Evolutionary conservation across 1,140 invertebrate species (phyloP).

Genomic region (Oncopeltus fasciatus): DNA sequence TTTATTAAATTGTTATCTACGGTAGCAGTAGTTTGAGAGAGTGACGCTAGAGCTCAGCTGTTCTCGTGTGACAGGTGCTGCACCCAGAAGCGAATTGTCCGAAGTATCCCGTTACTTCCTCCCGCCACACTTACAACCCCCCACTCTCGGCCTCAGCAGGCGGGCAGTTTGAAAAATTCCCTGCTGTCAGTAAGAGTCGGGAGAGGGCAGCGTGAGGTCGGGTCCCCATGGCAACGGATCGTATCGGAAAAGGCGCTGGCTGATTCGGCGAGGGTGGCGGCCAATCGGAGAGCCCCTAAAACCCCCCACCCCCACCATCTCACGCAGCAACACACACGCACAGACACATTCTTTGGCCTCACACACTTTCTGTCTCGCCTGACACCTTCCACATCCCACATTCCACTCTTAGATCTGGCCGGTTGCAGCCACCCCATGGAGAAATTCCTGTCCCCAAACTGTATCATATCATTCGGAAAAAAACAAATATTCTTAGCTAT

Average conservation of each 20-base stretch:
- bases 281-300: not conserved
- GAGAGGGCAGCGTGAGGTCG: not conserved
- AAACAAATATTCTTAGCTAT: too few relatives aligned
- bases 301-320: not conserved
- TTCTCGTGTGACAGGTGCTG: not conserved
- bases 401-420: too few relatives aligned
- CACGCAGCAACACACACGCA: too few relatives aligned
- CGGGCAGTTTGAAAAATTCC: not conserved
- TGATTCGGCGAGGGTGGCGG: not conserved
- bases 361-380: too few relatives aligned
- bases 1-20: too few relatives aligned
- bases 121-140: not conserved
- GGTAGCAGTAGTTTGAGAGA: not conserved
- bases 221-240: slow-evolving; percentile 1
- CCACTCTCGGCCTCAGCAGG: not conserved
- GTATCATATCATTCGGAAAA: too few relatives aligned
- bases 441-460: too few relatives aligned
- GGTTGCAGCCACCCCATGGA: too few relatives aligned
- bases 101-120: not conserved
- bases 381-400: too few relatives aligned
- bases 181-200: not conserved
- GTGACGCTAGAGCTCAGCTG: not conserved
- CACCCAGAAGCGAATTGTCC: not conserved
- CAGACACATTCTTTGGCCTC: too few relatives aligned
- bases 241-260: slow-evolving; percentile 1